Evolutionary conservation across 2,113 vertebrate species (phyloP).

Genomic region (Trogon melanurus): DNA sequence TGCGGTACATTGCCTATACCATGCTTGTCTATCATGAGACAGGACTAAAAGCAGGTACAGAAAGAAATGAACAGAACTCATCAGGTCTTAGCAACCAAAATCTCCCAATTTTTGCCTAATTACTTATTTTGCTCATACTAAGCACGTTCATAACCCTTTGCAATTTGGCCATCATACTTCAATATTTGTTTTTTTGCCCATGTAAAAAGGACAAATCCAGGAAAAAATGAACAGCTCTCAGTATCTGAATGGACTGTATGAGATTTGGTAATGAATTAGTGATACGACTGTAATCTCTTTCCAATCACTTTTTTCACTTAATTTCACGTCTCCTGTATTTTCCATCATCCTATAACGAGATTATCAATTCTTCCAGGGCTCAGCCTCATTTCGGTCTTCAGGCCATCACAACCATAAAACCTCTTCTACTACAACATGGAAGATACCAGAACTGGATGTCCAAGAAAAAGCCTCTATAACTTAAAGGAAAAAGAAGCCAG

Average conservation of each 20-base stretch:
- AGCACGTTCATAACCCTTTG: not conserved
- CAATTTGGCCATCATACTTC: not conserved
- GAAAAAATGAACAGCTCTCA: not conserved
- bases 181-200: not conserved
- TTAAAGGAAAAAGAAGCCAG: not conserved
- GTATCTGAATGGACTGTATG: not conserved
- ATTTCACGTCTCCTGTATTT: not conserved
- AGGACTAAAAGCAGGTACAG: conserved; percentile 27
- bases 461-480: not conserved
- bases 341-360: not conserved
- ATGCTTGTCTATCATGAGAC: not conserved
- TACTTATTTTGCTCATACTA: not conserved
- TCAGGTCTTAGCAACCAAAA: conserved; percentile 7
- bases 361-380: not conserved
- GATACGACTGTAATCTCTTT: not conserved
- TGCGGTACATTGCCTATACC: not conserved
- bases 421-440: not conserved
- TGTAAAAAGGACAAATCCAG: not conserved
- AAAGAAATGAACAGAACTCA: conserved; percentile 26
- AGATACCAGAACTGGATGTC: not conserved
- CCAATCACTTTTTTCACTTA: not conserved
- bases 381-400: not conserved
- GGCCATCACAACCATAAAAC: not conserved
- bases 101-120: not conserved
- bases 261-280: not conserved